These are phyloP conservation scores for Hedychridium roseum DNA, from an alignment of 2,888 invertebrate genomes.

Conservation along the genomic window DNA sequence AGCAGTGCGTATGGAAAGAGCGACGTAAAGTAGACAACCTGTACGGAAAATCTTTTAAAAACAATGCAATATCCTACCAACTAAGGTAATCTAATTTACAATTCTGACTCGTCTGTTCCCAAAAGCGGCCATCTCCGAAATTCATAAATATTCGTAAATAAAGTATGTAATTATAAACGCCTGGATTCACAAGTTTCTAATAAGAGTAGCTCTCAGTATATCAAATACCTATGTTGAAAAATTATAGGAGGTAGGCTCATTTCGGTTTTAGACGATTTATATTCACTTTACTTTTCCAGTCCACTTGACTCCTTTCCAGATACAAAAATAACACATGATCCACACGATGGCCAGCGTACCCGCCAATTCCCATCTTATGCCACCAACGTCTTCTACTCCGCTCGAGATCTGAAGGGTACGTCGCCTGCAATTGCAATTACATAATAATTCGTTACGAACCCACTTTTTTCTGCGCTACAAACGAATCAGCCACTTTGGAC, in stretches of 20 bases:
- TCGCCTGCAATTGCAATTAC: conserved; percentile 69
- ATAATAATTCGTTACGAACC: background rate
- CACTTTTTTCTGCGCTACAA: background rate
- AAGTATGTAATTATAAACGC: too few species aligned
- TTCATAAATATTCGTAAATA: too few species aligned
- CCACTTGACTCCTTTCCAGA: conserved; percentile 99
- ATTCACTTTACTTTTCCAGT: conserved; percentile 95
- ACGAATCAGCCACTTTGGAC: conserved; percentile 54
- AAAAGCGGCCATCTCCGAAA: too few species aligned
- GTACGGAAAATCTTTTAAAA: conserved; percentile 22
- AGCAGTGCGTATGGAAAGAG: conserved; percentile 91
- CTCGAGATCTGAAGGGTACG: conserved; percentile 91
- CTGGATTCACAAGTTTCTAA: too few species aligned
- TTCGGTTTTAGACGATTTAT: too few species aligned
- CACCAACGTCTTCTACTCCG: conserved; percentile 90
- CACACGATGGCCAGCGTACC: conserved; percentile 91
- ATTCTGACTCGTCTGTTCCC: too few species aligned
- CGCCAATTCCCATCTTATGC: conserved; percentile 92
- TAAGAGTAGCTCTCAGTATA: too few species aligned
- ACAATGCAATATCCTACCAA: too few species aligned
- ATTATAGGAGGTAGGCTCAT: too few species aligned
- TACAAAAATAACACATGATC: conserved; percentile 97
- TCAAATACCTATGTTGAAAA: too few species aligned
- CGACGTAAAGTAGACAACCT: conserved; percentile 96
- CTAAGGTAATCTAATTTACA: too few species aligned